A percentile compares a stretch with the other conserved stretches of the same genome.
Evolutionary conservation across 2,797 vertebrate genomes (phyloP).

Genomic region (Gila robusta): DNA sequence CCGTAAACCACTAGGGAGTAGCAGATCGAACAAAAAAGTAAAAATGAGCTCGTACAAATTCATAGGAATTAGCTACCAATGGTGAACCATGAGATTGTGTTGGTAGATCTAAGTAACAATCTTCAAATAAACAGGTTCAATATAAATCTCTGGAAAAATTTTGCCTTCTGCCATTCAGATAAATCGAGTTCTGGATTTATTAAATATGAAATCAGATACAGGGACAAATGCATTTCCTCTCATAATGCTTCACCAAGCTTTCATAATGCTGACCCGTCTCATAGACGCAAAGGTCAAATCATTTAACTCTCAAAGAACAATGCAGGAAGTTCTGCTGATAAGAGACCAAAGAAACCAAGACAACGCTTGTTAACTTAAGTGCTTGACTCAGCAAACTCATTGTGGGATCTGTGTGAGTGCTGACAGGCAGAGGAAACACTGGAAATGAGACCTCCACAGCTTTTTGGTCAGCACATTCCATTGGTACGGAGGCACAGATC

Average conservation of each 20-base stretch:
- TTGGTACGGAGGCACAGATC: constrained; percentile 51
- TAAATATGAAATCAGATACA: background rate
- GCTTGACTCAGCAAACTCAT: constrained; percentile 41
- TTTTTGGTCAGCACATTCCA: constrained; percentile 71
- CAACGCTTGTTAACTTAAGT: background rate
- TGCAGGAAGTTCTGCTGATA: constrained; percentile 45
- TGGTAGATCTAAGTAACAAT: background rate
- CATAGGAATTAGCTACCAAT: background rate
- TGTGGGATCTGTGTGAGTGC: constrained; percentile 38
- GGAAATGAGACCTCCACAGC: constrained; percentile 25
- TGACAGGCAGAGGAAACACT: constrained; percentile 55
- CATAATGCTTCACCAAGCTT: constrained; percentile 14
- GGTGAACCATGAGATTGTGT: background rate
- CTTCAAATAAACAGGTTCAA: background rate
- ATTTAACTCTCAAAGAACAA: constrained; percentile 42
- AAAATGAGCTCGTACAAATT: background rate
- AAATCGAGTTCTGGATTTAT: background rate
- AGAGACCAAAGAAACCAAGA: constrained; percentile 39
- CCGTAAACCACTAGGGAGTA: background rate
- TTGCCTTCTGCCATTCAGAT: background rate
- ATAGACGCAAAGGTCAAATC: constrained; percentile 21
- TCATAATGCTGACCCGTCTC: constrained; percentile 5
- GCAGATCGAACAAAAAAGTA: background rate
- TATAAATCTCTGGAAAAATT: background rate
- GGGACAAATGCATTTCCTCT: constrained; percentile 7